Percentiles rank a stretch among this genome's conserved stretches.
Conservation (phyloP, 1,140 invertebrate genomes). For the Trinorchestia longiramus region DNA sequence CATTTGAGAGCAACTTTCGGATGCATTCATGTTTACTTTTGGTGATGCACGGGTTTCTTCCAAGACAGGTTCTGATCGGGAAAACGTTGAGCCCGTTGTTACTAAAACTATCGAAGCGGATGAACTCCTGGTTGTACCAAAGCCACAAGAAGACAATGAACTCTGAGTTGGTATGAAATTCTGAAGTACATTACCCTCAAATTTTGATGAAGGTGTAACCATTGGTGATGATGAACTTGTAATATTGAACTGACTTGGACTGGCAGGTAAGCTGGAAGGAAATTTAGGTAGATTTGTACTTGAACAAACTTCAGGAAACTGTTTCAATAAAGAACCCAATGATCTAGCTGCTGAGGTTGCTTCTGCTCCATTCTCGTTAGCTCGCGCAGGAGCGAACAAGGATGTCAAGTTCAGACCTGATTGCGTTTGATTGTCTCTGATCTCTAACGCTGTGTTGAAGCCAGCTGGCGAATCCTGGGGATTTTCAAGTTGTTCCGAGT, state of each 20-base stretch:
- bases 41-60: not conserved
- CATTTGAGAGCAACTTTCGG: not conserved
- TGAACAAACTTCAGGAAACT: not conserved
- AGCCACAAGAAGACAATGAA: not conserved
- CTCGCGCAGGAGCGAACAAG: not conserved
- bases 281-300: not conserved
- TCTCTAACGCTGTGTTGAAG: not conserved
- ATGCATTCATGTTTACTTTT: not conserved
- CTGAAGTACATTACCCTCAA: not conserved
- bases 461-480: not conserved
- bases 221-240: not conserved
- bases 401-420: not conserved
- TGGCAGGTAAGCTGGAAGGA: not conserved
- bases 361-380: not conserved
- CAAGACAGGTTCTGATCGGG: not conserved
- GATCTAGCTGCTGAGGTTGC: not conserved
- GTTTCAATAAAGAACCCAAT: not conserved
- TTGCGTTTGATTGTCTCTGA: not conserved
- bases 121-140: not conserved
- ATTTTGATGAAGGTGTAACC: not conserved
- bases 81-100: not conserved
- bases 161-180: not conserved
- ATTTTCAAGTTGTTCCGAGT: not conserved
- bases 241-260: not conserved
- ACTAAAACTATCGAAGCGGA: not conserved